phyloP scores from a whole-genome alignment of 2,113 vertebrate species.

The Cepphus grylle region DNA sequence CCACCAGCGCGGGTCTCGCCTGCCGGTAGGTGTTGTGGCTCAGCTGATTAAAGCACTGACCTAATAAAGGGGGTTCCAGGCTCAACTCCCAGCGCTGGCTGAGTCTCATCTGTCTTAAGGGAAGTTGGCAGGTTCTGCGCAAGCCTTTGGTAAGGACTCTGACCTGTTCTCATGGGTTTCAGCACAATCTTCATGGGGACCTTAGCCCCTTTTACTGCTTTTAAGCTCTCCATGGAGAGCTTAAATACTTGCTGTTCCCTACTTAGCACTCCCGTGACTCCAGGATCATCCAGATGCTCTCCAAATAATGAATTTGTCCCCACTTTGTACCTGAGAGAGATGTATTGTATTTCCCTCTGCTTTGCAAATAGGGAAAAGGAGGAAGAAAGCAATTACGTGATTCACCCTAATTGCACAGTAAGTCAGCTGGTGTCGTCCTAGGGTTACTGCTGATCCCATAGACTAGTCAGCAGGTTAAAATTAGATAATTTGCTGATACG shows the following conservation, averaged over 20 bases:
- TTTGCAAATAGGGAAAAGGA: neutral
- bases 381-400: slow-evolving; percentile 15
- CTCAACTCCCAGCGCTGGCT: neutral
- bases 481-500: neutral
- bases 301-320: neutral
- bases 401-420: slow-evolving; percentile 1
- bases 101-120: neutral
- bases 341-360: slow-evolving; percentile 5
- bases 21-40: neutral
- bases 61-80: neutral
- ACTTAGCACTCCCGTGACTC: neutral
- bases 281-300: neutral
- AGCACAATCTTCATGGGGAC: neutral
- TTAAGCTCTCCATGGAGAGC: neutral
- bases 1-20: neutral
- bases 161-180: neutral
- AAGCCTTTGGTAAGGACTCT: neutral
- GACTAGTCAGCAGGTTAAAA: slow-evolving; percentile 34
- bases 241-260: neutral
- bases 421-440: neutral
- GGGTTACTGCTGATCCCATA: neutral
- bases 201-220: neutral
- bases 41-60: neutral
- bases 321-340: neutral
- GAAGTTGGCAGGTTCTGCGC: neutral